A percentile compares a stretch with the other conserved stretches of the same genome.
Evolutionary conservation across 2,113 vertebrate genomes (phyloP).

Genomic region (Zosterops japonicus): DNA sequence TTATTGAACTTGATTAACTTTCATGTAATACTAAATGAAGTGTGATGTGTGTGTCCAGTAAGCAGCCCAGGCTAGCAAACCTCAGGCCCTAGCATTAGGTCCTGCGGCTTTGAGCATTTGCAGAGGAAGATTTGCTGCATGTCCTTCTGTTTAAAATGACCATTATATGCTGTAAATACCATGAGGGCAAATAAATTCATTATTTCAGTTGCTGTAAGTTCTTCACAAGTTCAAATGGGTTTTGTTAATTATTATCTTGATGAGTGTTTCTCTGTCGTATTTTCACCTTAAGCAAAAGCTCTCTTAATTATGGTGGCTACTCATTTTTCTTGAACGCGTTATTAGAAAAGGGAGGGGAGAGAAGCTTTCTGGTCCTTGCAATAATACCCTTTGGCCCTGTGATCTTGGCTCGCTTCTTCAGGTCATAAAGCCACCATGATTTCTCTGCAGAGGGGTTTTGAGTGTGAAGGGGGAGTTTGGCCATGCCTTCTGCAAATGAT

Average conservation of each 20-base stretch:
- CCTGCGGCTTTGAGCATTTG: not conserved
- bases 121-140: not conserved
- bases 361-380: not conserved
- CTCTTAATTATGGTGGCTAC: not conserved
- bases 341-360: not conserved
- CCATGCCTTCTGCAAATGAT: not conserved
- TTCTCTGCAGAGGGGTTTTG: not conserved
- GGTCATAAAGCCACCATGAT: rapidly evolving
- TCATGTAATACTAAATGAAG: not conserved
- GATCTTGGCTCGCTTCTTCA: not conserved
- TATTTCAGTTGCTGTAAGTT: not conserved
- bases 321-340: not conserved
- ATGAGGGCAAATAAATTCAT: not conserved
- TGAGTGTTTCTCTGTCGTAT: not conserved
- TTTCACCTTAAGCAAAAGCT: not conserved
- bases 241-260: not conserved
- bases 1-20: not conserved
- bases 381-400: not conserved
- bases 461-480: not conserved
- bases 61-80: not conserved
- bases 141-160: not conserved
- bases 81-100: not conserved
- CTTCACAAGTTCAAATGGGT: not conserved
- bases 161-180: not conserved
- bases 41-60: not conserved